Conservation (phyloP, 1,140 invertebrate species). For the Drosophila obscura region DNA sequence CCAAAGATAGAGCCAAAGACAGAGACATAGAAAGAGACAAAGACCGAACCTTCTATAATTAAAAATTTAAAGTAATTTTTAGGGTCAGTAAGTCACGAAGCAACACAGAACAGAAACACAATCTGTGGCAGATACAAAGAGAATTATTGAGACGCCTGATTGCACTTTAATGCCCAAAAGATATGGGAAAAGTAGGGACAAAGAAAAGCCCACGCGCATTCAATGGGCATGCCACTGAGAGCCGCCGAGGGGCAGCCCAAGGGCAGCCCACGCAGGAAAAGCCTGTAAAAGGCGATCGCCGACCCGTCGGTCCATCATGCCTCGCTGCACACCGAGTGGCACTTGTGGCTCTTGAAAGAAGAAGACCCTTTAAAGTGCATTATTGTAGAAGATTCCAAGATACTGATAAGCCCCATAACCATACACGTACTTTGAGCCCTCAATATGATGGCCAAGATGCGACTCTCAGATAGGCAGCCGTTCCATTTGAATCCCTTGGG, state of each 20-base stretch:
- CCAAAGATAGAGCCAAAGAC: neutral
- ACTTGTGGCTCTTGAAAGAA: conserved; percentile 14
- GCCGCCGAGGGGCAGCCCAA: conserved; percentile 20
- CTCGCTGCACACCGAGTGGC: conserved; percentile 29
- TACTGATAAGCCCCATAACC: conserved; percentile 32
- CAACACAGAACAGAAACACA: conserved; percentile 9
- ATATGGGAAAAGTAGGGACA: conserved; percentile 4
- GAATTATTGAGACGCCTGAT: conserved; percentile 46
- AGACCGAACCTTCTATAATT: conserved; percentile 49
- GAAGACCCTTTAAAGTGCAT: conserved; percentile 32
- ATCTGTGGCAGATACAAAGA: conserved; percentile 30
- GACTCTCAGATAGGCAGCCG: conserved; percentile 5
- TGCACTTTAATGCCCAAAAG: conserved; percentile 40
- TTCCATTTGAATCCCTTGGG: conserved; percentile 26
- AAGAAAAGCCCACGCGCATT: conserved; percentile 20
- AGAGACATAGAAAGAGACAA: conserved; percentile 3
- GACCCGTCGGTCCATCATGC: conserved; percentile 30
- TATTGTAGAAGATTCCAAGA: conserved; percentile 31
- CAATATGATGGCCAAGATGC: conserved; percentile 33
- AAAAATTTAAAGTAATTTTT: conserved; percentile 74
- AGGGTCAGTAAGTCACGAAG: conserved; percentile 36
- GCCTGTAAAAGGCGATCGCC: conserved; percentile 37
- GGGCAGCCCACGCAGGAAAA: conserved; percentile 30
- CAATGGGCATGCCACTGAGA: conserved; percentile 39
- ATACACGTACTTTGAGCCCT: conserved; percentile 5